Conservation (phyloP, 2,113 vertebrate genomes). For the Hemicordylus capensis region DNA sequence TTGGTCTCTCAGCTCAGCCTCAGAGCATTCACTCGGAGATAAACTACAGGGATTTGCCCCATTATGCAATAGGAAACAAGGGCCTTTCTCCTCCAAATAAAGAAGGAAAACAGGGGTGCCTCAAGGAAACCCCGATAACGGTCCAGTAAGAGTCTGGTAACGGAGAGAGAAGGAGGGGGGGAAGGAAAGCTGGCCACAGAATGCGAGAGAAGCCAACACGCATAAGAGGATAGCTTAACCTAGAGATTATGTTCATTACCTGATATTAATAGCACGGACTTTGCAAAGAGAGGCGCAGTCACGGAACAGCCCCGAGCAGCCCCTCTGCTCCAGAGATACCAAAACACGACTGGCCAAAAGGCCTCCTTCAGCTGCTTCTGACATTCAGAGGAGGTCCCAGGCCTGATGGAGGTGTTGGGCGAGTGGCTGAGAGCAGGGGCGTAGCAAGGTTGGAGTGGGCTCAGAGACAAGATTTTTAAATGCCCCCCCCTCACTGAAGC, state of each 20-base stretch:
- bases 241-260: conserved; percentile 83
- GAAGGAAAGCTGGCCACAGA: conserved; percentile 40
- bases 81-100: not conserved
- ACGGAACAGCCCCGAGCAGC: conserved; percentile 30
- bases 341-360: not conserved
- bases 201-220: conserved; percentile 65
- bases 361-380: not conserved
- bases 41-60: rapidly evolving
- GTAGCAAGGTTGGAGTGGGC: too few species aligned
- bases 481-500: too few species aligned
- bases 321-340: not conserved
- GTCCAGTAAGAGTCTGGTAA: too few species aligned
- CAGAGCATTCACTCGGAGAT: not conserved
- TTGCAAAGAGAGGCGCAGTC: conserved; percentile 39
- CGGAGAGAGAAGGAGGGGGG: conserved; percentile 11
- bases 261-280: conserved; percentile 91
- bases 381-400: not conserved
- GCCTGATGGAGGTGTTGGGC: too few species aligned
- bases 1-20: not conserved
- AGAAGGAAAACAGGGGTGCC: rapidly evolving
- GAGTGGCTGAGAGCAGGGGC: not conserved
- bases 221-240: conserved; percentile 87
- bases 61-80: not conserved
- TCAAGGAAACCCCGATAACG: not conserved
- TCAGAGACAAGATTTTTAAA: too few species aligned